Evolutionary conservation across 2,888 invertebrate species (phyloP).

Genomic region (Lasioglossum marginatum): DNA sequence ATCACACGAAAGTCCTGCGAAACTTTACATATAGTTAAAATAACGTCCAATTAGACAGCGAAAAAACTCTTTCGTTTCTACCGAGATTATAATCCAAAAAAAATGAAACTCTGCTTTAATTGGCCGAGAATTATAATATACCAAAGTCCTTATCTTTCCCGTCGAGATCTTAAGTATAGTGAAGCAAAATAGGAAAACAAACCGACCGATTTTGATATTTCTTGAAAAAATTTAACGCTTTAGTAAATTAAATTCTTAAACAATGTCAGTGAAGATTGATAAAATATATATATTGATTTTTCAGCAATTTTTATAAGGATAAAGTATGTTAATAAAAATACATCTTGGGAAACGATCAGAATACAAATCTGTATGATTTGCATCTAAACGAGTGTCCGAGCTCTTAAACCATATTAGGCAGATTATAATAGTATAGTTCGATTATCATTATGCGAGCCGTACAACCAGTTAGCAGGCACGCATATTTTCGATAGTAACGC

Average conservation of each 20-base stretch:
- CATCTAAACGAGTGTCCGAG: slow-evolving; percentile 8
- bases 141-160: not conserved
- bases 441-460: slow-evolving; percentile 29
- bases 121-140: not conserved
- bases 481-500: slow-evolving; percentile 15
- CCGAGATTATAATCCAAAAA: not conserved
- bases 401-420: slow-evolving; percentile 18
- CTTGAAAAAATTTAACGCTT: not conserved
- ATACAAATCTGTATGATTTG: slow-evolving; percentile 13
- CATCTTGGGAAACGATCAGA: slow-evolving; percentile 2
- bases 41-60: not conserved
- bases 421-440: slow-evolving; percentile 21
- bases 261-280: not conserved
- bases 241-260: not conserved
- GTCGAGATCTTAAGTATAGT: not conserved
- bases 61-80: not conserved
- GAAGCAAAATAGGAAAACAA: not conserved
- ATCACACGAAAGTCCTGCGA: not conserved
- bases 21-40: not conserved
- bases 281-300: not conserved
- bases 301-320: not conserved
- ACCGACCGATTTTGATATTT: not conserved
- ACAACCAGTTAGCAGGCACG: slow-evolving; percentile 12
- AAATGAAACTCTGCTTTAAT: not conserved
- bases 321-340: not conserved